Conservation (phyloP, 2,888 invertebrate genomes). For the Gastracanthus pulcherrimus region DNA sequence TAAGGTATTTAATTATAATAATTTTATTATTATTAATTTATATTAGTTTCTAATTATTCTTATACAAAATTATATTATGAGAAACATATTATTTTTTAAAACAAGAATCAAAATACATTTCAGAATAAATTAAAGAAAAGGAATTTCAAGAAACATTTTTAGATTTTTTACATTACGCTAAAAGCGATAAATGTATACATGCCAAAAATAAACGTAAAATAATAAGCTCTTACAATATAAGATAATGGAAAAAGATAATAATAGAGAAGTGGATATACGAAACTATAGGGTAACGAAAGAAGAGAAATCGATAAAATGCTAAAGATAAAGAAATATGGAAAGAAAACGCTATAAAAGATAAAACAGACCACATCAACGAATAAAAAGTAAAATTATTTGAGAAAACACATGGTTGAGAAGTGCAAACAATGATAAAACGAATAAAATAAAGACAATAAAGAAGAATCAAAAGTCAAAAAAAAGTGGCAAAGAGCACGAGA, state of each 20-base stretch:
- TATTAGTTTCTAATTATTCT: too few relatives aligned
- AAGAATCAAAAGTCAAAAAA: neutral
- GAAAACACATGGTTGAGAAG: neutral
- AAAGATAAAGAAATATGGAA: neutral
- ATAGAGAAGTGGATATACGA: neutral
- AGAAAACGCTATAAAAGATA: neutral
- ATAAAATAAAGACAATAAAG: too few relatives aligned
- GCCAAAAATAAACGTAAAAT: neutral
- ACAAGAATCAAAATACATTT: too few relatives aligned
- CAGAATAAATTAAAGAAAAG: too few relatives aligned
- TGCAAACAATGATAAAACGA: neutral
- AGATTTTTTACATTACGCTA: too few relatives aligned
- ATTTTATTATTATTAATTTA: too few relatives aligned
- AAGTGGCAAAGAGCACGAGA: neutral
- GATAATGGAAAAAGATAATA: neutral
- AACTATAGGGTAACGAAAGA: neutral
- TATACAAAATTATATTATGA: too few relatives aligned
- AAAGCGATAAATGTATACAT: neutral
- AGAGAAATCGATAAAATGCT: constrained; percentile 7
- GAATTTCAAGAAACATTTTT: too few relatives aligned
- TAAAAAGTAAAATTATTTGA: neutral
- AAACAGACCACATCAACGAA: neutral
- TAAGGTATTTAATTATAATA: too few relatives aligned
- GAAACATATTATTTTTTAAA: too few relatives aligned
- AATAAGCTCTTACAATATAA: neutral